Evolutionary conservation across 2,797 vertebrate genomes (phyloP).

Genomic region (Rhincodon typus): DNA sequence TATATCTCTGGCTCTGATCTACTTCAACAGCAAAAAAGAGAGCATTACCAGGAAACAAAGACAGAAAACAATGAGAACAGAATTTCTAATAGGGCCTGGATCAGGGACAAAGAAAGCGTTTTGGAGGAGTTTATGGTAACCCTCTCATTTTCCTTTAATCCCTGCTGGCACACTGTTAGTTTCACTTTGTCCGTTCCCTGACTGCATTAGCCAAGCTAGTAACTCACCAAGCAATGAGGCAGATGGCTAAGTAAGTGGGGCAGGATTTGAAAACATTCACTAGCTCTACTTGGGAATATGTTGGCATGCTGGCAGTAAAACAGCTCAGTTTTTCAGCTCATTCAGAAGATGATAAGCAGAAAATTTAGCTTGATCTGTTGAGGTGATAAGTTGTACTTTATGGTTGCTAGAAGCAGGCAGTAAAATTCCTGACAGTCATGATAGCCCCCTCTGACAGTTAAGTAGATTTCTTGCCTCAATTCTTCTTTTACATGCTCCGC

Average conservation of each 20-base stretch:
- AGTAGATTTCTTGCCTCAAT: neutral
- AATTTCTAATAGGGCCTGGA: neutral
- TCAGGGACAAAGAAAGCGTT: neutral
- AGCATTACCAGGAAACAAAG: neutral
- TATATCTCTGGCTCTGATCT: neutral
- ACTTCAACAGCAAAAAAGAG: neutral
- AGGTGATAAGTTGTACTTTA: neutral
- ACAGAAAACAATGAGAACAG: neutral
- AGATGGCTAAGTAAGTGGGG: neutral
- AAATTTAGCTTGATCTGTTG: neutral
- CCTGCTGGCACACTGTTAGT: neutral
- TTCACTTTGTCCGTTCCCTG: neutral
- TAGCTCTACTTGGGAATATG: neutral
- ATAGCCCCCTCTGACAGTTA: neutral
- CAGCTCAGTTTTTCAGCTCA: neutral
- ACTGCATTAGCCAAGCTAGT: neutral
- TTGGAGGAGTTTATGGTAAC: neutral
- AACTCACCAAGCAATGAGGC: neutral
- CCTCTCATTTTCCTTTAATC: neutral
- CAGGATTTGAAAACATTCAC: neutral
- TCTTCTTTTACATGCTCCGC: neutral
- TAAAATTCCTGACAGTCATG: neutral
- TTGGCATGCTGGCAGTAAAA: neutral
- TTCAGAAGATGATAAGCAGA: neutral
- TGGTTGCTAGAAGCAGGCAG: neutral